Evolutionary conservation across 2,888 invertebrate genomes (phyloP).

Genomic region (Napeogenes sylphis): DNA sequence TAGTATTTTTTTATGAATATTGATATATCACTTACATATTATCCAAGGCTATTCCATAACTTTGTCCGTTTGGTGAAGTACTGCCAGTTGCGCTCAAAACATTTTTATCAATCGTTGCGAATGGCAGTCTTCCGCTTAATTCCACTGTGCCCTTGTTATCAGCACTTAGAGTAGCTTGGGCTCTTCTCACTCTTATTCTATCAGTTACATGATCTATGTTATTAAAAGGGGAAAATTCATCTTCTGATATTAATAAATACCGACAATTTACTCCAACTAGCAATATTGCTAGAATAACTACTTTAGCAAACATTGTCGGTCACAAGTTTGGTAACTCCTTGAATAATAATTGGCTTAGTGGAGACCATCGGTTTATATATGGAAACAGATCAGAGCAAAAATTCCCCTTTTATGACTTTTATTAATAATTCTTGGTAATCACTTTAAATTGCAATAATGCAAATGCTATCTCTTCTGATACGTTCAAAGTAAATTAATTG

Average conservation of each 20-base stretch:
- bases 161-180: constrained; percentile 10
- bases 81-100: constrained; percentile 42
- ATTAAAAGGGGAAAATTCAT: background rate
- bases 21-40: constrained; percentile 43
- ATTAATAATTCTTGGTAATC: too few relatives aligned
- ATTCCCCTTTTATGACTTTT: too few relatives aligned
- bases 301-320: constrained; percentile 16
- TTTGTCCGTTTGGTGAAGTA: constrained; percentile 32
- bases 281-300: constrained; percentile 14
- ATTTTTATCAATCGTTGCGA: constrained; percentile 40
- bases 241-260: constrained; percentile 16
- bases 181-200: constrained; percentile 14
- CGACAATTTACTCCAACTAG: constrained; percentile 19
- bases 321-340: too few relatives aligned
- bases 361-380: too few relatives aligned
- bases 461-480: too few relatives aligned
- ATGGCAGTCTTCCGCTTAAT: constrained; percentile 35
- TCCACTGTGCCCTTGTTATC: constrained; percentile 33
- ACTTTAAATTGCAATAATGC: too few relatives aligned
- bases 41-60: constrained; percentile 43
- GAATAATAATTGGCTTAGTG: too few relatives aligned
- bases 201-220: constrained; percentile 10
- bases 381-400: too few relatives aligned
- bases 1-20: too few relatives aligned
- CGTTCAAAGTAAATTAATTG: too few relatives aligned